Percentiles rank a stretch among this genome's conserved stretches.
Evolutionary conservation across 2,888 invertebrate genomes (phyloP).

Genomic region (Cotesia congregata): DNA sequence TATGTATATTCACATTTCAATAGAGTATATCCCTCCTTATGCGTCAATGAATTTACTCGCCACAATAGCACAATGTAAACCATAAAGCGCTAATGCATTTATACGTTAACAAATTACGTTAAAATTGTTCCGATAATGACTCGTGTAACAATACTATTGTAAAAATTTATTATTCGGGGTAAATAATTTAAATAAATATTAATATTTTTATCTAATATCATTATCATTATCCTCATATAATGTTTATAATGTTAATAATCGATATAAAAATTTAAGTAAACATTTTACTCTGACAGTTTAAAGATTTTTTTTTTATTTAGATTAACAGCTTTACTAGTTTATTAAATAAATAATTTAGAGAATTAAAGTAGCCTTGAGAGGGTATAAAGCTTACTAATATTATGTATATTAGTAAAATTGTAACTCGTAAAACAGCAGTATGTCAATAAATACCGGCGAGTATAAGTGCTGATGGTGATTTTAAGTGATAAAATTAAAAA

Average conservation of each 20-base stretch:
- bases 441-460: background rate
- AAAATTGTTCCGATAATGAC: conserved; percentile 20
- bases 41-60: conserved; percentile 20
- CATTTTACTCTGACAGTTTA: too few relatives aligned
- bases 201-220: background rate
- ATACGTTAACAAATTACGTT: conserved; percentile 32
- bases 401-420: background rate
- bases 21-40: background rate
- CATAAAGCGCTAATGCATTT: conserved; percentile 24
- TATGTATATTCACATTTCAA: conserved; percentile 16
- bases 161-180: background rate
- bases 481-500: background rate
- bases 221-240: background rate
- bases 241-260: too few relatives aligned
- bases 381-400: background rate
- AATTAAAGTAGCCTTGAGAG: background rate
- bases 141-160: conserved; percentile 14
- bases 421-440: background rate
- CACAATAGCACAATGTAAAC: conserved; percentile 29
- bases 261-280: too few relatives aligned
- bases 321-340: background rate
- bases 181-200: background rate
- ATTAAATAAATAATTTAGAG: background rate
- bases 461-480: background rate
- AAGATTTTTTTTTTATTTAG: too few relatives aligned